Conservation (phyloP, 1,140 invertebrate genomes). For the Lanistes nyassanus region DNA sequence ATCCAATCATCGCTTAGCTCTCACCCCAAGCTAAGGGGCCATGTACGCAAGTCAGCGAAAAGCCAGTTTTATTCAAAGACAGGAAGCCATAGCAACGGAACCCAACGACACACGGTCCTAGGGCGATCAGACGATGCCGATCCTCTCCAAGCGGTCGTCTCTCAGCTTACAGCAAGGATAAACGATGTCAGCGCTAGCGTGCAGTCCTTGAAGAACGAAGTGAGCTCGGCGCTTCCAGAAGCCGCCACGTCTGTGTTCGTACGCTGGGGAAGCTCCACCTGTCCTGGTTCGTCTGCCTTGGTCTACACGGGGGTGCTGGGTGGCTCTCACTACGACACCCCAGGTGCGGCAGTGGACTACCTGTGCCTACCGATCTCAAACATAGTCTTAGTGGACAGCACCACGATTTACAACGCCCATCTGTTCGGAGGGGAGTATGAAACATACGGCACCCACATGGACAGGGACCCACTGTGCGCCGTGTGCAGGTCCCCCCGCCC, state of each 20-base stretch:
- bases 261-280: background rate
- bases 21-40: too few species aligned
- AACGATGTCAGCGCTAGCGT: background rate
- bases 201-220: background rate
- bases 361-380: background rate
- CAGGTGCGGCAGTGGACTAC: background rate
- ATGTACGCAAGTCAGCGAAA: too few species aligned
- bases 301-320: background rate
- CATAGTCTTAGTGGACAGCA: background rate
- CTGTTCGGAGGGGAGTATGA: background rate
- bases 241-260: background rate
- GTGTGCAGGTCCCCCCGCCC: background rate
- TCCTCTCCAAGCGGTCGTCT: too few species aligned
- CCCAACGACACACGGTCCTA: too few species aligned
- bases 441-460: background rate
- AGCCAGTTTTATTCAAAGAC: too few species aligned
- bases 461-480: conserved; percentile 4
- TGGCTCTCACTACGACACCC: background rate
- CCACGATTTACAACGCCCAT: background rate
- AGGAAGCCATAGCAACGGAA: too few species aligned
- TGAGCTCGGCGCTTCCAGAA: background rate
- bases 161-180: background rate
- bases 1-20: too few species aligned
- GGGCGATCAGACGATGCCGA: too few species aligned
- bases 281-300: background rate